These are phyloP conservation scores for Laodelphax striatellus DNA, from an alignment of 1,140 invertebrate species.

Conservation along the genomic window DNA sequence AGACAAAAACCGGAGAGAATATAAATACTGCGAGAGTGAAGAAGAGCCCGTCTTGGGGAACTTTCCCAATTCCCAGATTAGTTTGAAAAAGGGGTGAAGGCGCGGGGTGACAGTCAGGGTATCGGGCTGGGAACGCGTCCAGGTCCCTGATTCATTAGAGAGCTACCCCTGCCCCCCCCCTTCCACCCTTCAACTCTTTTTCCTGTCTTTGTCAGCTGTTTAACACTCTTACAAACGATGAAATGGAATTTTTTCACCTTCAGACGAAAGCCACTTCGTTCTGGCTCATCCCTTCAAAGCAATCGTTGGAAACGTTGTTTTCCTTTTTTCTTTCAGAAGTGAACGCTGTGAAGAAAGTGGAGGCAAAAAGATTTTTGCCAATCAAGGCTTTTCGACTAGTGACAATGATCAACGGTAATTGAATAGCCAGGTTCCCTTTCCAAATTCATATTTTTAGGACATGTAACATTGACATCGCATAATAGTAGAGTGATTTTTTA, in stretches of 20 bases:
- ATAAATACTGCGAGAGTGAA: slow-evolving; percentile 1
- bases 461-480: too few relatives aligned
- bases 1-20: neutral
- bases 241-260: neutral
- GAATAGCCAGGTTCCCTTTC: too few relatives aligned
- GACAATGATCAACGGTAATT: too few relatives aligned
- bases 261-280: too few relatives aligned
- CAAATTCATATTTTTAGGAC: too few relatives aligned
- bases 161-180: neutral
- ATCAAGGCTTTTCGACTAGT: too few relatives aligned
- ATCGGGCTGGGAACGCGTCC: neutral
- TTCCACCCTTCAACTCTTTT: neutral
- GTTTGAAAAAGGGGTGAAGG: neutral
- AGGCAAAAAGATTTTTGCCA: too few relatives aligned
- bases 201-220: neutral
- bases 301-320: too few relatives aligned
- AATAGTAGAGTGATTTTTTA: too few relatives aligned
- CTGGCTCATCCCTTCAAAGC: too few relatives aligned
- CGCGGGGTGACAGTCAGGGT: neutral
- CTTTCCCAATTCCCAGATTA: slow-evolving; percentile 2
- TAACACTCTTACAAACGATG: neutral
- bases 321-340: too few relatives aligned
- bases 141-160: slow-evolving; percentile 2
- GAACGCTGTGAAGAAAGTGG: too few relatives aligned
- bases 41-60: slow-evolving; percentile 1